Percentiles rank a stretch among this genome's conserved stretches.
phyloP scores from a whole-genome alignment of 2,797 vertebrate genomes.

The Microchirus variegatus region DNA sequence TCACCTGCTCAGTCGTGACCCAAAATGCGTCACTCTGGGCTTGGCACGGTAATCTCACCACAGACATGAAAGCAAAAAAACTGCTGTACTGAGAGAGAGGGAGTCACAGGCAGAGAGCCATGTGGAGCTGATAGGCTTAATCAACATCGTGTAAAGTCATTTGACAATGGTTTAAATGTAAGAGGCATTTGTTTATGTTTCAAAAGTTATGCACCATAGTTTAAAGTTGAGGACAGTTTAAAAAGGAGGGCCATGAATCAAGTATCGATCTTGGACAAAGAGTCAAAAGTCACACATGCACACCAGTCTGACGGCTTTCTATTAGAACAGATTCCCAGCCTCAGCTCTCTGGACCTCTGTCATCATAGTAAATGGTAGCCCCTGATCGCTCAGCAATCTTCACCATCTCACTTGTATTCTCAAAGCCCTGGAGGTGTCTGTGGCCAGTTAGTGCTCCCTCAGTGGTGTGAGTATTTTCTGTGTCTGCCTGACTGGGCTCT shows the following conservation, averaged over 20 bases:
- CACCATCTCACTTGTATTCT: constrained; percentile 43
- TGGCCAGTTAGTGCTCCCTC: constrained; percentile 62
- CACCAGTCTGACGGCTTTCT: constrained; percentile 43
- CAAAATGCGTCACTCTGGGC: no score
- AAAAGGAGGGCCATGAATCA: constrained; percentile 64
- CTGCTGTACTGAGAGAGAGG: no score
- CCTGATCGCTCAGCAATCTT: constrained; percentile 37
- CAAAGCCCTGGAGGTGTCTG: constrained; percentile 65
- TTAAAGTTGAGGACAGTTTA: no score
- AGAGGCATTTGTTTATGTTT: constrained; percentile 43
- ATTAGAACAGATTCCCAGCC: constrained; percentile 55
- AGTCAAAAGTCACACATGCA: constrained; percentile 47
- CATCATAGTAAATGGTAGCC: constrained; percentile 46
- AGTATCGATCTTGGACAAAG: constrained; percentile 59
- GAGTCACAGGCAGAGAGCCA: no score
- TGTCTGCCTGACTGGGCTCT: constrained; percentile 32
- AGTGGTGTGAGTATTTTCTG: constrained; percentile 57
- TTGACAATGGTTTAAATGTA: no score
- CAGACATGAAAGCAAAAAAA: no score
- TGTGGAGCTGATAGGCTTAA: no score
- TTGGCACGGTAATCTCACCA: no score
- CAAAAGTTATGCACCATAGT: no score
- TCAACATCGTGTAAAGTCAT: no score
- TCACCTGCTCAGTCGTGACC: no score
- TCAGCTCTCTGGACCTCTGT: constrained; percentile 47